phyloP scores from a whole-genome alignment of 2,888 invertebrate species.

The Sceliomorpha sp. region DNA sequence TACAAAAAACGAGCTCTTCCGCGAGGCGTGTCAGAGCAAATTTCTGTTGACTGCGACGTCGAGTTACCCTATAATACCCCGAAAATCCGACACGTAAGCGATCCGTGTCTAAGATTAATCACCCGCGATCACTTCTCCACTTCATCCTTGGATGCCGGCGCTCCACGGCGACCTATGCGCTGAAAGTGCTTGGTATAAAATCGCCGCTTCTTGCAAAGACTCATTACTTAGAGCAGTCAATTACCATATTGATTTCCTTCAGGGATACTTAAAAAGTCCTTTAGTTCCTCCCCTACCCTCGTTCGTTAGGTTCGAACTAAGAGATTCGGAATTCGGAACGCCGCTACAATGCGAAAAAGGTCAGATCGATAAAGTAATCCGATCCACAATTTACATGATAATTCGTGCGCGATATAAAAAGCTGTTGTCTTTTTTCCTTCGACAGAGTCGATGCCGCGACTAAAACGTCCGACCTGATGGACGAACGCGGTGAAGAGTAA shows the following conservation, averaged over 20 bases:
- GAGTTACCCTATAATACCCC: slow-evolving; percentile 27
- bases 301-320: slow-evolving; percentile 14
- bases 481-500: too few relatives aligned
- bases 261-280: slow-evolving; percentile 66
- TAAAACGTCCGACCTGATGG: too few relatives aligned
- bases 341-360: background rate
- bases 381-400: slow-evolving; percentile 14
- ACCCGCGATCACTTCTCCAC: slow-evolving; percentile 44
- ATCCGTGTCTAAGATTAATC: slow-evolving; percentile 67
- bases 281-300: slow-evolving; percentile 43
- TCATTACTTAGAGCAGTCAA: slow-evolving; percentile 71
- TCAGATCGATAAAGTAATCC: background rate
- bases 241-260: slow-evolving; percentile 74
- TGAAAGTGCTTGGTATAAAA: slow-evolving; percentile 33
- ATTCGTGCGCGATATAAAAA: slow-evolving; percentile 2
- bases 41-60: slow-evolving; percentile 54
- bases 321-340: slow-evolving; percentile 13
- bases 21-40: slow-evolving; percentile 45
- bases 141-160: slow-evolving; percentile 5
- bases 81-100: slow-evolving; percentile 58
- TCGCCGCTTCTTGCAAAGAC: slow-evolving; percentile 61
- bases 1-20: slow-evolving; percentile 6
- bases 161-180: slow-evolving; percentile 16
- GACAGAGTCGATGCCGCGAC: too few relatives aligned
- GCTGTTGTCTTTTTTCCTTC: too few relatives aligned